Percentiles rank a stretch among this genome's conserved stretches.
Evolutionary conservation across 2,113 vertebrate species (phyloP).

Genomic region (Pomatostomus ruficeps): DNA sequence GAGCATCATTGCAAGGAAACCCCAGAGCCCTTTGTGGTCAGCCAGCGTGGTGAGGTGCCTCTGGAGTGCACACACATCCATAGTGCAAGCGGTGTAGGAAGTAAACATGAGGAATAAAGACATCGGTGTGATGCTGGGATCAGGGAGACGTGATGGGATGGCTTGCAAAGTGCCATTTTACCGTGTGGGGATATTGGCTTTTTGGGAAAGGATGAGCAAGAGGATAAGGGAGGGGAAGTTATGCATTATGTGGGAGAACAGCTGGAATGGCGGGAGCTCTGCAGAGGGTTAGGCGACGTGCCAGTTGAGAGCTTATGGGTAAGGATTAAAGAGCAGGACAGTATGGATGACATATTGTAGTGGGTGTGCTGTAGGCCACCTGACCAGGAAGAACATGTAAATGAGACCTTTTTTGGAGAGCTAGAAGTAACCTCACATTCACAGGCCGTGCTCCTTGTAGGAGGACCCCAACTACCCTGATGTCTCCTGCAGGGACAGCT

Average conservation of each 20-base stretch:
- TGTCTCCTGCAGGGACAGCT: fast-evolving
- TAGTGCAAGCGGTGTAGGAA: neutral
- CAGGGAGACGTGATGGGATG: neutral
- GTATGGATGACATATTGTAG: neutral
- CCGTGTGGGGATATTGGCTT: neutral
- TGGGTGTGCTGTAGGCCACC: neutral
- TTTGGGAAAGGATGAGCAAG: neutral
- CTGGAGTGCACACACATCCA: neutral
- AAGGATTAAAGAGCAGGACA: neutral
- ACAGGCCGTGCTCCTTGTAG: fast-evolving
- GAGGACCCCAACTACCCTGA: neutral
- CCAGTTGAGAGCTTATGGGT: neutral
- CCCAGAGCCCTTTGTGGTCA: too few species aligned
- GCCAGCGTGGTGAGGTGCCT: neutral
- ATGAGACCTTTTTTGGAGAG: neutral
- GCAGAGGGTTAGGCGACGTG: neutral
- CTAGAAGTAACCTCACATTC: neutral
- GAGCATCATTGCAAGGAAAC: neutral
- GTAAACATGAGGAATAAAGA: neutral
- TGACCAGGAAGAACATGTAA: neutral
- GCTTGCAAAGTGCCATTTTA: neutral
- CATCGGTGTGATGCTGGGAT: neutral
- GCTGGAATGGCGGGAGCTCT: neutral
- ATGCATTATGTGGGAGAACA: neutral
- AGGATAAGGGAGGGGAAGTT: neutral